Conservation (phyloP, 2,113 vertebrate species). For the Oreochromis niloticus region DNA sequence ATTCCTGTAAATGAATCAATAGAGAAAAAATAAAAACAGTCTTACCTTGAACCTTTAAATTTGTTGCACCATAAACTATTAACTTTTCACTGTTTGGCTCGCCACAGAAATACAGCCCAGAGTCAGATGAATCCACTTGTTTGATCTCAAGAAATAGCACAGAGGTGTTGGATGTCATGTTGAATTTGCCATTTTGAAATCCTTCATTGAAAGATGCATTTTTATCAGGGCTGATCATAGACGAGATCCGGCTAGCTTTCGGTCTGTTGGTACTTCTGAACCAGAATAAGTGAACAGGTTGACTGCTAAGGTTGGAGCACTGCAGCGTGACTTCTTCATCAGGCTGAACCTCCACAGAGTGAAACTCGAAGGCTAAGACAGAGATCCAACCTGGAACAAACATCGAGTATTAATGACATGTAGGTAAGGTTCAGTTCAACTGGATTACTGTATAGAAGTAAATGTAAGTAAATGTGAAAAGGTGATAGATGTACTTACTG, state of each 20-base stretch:
- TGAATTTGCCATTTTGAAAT: not conserved
- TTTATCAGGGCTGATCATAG: fast-evolving
- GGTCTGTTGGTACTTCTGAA: not conserved
- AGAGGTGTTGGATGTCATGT: not conserved
- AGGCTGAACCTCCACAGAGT: not conserved
- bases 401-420: too few relatives aligned
- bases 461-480: too few relatives aligned
- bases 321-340: not conserved
- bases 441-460: too few relatives aligned
- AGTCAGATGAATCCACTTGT: not conserved
- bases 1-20: too few relatives aligned
- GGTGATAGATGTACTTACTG: too few relatives aligned
- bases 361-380: not conserved
- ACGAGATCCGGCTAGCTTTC: not conserved
- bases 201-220: fast-evolving
- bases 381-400: too few relatives aligned
- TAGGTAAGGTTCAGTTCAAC: too few relatives aligned
- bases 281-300: not conserved
- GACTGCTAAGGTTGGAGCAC: not conserved
- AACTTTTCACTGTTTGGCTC: fast-evolving
- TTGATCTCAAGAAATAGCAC: not conserved
- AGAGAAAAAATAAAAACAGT: too few relatives aligned
- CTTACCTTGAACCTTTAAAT: conserved; percentile 8
- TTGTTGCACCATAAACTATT: not conserved
- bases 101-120: conserved; percentile 28